A percentile compares a stretch with the other conserved stretches of the same genome.
Evolutionary conservation across 2,797 vertebrate species (phyloP).

Genomic region (Aplochiton taeniatus): DNA sequence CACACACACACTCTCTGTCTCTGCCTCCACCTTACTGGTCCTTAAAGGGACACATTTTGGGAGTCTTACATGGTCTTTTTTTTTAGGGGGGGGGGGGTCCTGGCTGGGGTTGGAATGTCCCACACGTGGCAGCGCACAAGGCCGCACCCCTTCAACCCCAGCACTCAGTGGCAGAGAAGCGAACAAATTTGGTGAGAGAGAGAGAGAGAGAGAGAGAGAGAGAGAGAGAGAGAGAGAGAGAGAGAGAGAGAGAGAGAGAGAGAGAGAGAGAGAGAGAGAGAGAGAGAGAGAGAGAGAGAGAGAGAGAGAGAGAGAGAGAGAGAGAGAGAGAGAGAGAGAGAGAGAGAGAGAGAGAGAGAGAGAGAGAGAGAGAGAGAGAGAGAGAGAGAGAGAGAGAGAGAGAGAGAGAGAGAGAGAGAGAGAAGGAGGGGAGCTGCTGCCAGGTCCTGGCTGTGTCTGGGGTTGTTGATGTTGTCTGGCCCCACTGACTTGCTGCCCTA

Average conservation of each 20-base stretch:
- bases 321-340: conserved; percentile 13
- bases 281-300: neutral
- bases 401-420: neutral
- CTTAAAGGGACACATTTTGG: too few relatives aligned
- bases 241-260: conserved; percentile 17
- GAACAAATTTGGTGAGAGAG: neutral
- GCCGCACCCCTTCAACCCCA: conserved; percentile 64
- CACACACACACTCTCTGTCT: too few relatives aligned
- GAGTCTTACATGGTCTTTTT: too few relatives aligned
- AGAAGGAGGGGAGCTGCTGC: conserved; percentile 5
- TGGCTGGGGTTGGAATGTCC: conserved; percentile 73
- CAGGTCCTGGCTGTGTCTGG: conserved; percentile 15
- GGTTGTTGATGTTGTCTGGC: conserved; percentile 33
- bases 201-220: neutral
- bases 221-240: neutral
- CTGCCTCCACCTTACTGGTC: too few relatives aligned
- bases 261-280: conserved; percentile 27
- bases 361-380: neutral
- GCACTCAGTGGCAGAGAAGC: conserved; percentile 53
- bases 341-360: conserved; percentile 12
- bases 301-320: conserved; percentile 5
- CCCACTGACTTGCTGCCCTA: conserved; percentile 13
- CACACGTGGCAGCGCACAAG: conserved; percentile 81
- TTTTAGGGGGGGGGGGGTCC: conserved; percentile 19
- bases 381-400: too few relatives aligned